Evolutionary conservation across 1,140 invertebrate species (phyloP), one percentile per base, ranked within the genome.

Genomic region (Pogonognathellus flavescens): DNA sequence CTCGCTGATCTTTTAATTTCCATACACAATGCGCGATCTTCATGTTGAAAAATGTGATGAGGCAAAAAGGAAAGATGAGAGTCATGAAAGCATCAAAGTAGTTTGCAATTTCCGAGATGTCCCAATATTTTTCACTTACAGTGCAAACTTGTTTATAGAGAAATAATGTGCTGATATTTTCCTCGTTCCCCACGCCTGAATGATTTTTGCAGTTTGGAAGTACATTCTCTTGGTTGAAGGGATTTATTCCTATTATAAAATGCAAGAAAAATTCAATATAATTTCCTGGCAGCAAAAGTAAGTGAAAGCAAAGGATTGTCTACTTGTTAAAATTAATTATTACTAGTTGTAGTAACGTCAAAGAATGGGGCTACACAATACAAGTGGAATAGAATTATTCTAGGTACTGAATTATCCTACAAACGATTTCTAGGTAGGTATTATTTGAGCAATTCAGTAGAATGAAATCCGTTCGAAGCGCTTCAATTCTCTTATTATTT

Each of bases 21-120:
- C 93, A 94, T 4, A 96, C 93, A 1, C 92, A 93, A 8, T 91
- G 90, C 20, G 92, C 93, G 85, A 95, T 96, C 89, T 94, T 92
- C 1, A 93, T 90, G 89, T 96, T 96, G 85, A 96, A 91, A 0
- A 94, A 89, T 0, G 94, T 92, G 76, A 96, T 96, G 41, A 94
- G 89, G 11, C 92, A 91, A 84, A 95, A 92, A 0, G 95, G 95
- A 25, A 95, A 85, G 0, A 94, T 92, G 85, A 96, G 93, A 0
- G 95, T 95, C 0, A 95, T 85, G 31, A 94, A 89, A 0, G 93
- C 94, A 89, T 97, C 95, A 66, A 94, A 90, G 85, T 93, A 91
- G 88, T 95, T 96, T 87, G 95, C 92, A 5, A 93, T 90, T 9
- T 91, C 92, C 18, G 93, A 93, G 70, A 92, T 87, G 4, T 89